phyloP scores from a whole-genome alignment of 2,113 vertebrate species.

The Prochilodus magdalenae region DNA sequence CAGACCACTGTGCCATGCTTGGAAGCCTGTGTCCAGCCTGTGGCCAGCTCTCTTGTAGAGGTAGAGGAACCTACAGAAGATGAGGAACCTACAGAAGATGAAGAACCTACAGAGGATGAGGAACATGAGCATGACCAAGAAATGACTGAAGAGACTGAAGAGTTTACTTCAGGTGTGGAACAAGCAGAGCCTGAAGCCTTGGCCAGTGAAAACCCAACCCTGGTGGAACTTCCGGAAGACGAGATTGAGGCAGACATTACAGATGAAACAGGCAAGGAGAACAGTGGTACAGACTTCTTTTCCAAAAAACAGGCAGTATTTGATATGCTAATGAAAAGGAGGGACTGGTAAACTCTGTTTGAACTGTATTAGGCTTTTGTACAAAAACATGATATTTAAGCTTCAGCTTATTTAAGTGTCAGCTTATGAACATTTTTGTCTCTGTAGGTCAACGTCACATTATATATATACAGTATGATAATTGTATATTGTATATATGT shows the following conservation, averaged over 20 bases:
- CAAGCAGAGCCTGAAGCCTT: constrained; percentile 51
- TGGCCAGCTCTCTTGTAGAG: constrained; percentile 40
- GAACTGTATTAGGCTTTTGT: too few species aligned
- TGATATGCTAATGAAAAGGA: too few species aligned
- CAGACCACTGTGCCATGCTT: constrained; percentile 21
- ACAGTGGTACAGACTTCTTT: not conserved
- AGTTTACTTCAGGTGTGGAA: constrained; percentile 42
- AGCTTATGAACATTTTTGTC: too few species aligned
- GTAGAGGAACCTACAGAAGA: constrained; percentile 49
- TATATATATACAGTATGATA: too few species aligned
- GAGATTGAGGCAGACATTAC: constrained; percentile 55
- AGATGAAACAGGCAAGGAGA: constrained; percentile 54
- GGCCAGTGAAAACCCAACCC: constrained; percentile 40
- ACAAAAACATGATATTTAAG: too few species aligned
- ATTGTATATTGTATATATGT: too few species aligned
- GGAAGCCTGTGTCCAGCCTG: constrained; percentile 15
- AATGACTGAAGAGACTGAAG: constrained; percentile 10
- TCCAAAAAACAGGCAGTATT: too few species aligned
- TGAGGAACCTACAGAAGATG: constrained; percentile 48
- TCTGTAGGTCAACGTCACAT: too few species aligned
- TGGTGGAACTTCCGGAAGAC: constrained; percentile 53
- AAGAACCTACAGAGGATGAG: constrained; percentile 51
- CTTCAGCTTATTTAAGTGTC: too few species aligned
- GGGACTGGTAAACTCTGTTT: too few species aligned
- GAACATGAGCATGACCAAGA: constrained; percentile 44